Conservation (phyloP, 2,888 invertebrate genomes). For the Pseudococcus longispinus region DNA sequence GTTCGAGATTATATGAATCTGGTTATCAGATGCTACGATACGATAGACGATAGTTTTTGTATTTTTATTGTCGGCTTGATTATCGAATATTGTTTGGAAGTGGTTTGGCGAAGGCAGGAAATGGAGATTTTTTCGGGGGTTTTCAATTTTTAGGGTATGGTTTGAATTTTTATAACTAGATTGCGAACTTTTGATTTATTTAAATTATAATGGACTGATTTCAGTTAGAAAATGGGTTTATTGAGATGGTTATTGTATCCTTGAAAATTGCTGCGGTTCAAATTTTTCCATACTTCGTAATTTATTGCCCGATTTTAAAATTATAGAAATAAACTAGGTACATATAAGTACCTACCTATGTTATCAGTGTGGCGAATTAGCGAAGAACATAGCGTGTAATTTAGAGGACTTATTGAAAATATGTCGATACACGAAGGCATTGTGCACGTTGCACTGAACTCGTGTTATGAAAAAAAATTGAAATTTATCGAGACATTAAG, state of each 20-base stretch:
- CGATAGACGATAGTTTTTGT: not conserved
- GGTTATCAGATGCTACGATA: not conserved
- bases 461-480: too few species aligned
- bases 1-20: not conserved
- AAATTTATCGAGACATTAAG: too few species aligned
- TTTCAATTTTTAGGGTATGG: not conserved
- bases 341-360: too few species aligned
- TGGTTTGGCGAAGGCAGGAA: not conserved
- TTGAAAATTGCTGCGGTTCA: not conserved
- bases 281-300: not conserved
- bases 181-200: not conserved
- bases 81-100: not conserved
- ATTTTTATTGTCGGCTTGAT: not conserved
- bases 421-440: not conserved
- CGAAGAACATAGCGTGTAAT: not conserved
- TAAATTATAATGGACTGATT: not conserved
- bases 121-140: not conserved
- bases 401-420: not conserved
- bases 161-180: not conserved
- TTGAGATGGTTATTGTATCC: not conserved
- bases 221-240: not conserved
- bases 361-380: not conserved
- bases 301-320: not conserved
- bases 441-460: not conserved
- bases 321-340: not conserved